Evolutionary conservation across 2,113 vertebrate genomes (phyloP).

Genomic region (Bothrops jararaca): DNA sequence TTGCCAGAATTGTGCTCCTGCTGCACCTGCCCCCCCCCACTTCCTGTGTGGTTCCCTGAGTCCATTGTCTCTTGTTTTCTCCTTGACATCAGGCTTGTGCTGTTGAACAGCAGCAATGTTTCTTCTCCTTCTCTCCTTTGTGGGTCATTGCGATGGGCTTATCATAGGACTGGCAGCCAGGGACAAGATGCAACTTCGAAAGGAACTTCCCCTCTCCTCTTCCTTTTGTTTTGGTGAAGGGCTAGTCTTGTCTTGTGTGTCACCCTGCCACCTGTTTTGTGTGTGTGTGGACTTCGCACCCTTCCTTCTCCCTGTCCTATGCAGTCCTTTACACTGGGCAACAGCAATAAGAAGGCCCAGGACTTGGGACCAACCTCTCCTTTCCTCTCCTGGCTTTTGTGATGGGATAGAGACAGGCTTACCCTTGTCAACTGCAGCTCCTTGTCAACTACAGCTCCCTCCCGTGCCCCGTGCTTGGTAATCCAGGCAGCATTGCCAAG

Average conservation of each 20-base stretch:
- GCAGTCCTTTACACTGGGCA: neutral
- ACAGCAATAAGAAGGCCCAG: neutral
- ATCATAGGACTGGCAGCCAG: neutral
- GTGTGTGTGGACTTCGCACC: neutral
- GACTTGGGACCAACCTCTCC: neutral
- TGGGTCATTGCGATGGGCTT: neutral
- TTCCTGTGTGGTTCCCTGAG: too few species aligned
- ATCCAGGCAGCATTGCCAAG: neutral
- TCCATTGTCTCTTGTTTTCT: neutral
- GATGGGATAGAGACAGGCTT: neutral
- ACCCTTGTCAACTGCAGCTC: neutral
- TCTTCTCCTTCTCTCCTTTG: too few species aligned
- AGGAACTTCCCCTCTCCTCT: too few species aligned
- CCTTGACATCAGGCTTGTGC: neutral
- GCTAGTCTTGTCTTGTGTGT: neutral
- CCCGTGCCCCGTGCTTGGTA: neutral
- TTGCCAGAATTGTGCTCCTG: neutral
- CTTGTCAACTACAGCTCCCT: neutral
- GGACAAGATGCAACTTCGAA: neutral
- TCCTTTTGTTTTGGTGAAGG: neutral
- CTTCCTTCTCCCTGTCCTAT: neutral
- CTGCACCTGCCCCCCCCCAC: too few species aligned
- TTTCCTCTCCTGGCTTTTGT: too few species aligned
- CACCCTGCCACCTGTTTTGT: neutral
- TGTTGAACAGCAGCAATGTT: neutral